Conservation (phyloP, 1,140 invertebrate species). For the Neuroterus valhalla region DNA sequence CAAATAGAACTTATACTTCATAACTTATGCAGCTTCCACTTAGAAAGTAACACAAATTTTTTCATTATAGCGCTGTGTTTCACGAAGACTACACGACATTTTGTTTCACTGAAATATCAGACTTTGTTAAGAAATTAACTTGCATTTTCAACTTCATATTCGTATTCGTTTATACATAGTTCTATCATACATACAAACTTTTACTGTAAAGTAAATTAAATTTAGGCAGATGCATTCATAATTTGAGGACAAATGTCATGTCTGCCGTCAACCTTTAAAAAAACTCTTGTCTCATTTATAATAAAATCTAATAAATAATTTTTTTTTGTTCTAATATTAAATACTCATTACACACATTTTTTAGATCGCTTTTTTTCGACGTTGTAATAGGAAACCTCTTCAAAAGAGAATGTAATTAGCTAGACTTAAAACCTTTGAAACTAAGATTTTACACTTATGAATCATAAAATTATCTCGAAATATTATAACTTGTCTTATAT, state of each 20-base stretch:
- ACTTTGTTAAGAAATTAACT: neutral
- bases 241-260: constrained; percentile 13
- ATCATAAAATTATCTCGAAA: constrained; percentile 23
- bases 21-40: constrained; percentile 19
- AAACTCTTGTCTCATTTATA: neutral
- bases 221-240: neutral
- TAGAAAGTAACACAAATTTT: neutral
- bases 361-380: neutral
- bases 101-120: neutral
- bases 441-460: constrained; percentile 14
- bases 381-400: neutral
- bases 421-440: constrained; percentile 13
- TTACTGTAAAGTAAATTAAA: constrained; percentile 2
- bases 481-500: constrained; percentile 31
- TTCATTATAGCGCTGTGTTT: too few species aligned
- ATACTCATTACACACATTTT: neutral
- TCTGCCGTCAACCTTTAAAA: neutral
- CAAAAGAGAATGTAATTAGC: neutral
- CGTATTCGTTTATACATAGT: neutral
- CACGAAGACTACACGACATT: neutral
- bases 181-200: constrained; percentile 1
- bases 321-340: neutral
- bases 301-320: constrained; percentile 27
- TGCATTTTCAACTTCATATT: neutral
- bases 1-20: neutral